Evolutionary conservation across 2,888 invertebrate species (phyloP).

Genomic region (Hyles lineata): DNA sequence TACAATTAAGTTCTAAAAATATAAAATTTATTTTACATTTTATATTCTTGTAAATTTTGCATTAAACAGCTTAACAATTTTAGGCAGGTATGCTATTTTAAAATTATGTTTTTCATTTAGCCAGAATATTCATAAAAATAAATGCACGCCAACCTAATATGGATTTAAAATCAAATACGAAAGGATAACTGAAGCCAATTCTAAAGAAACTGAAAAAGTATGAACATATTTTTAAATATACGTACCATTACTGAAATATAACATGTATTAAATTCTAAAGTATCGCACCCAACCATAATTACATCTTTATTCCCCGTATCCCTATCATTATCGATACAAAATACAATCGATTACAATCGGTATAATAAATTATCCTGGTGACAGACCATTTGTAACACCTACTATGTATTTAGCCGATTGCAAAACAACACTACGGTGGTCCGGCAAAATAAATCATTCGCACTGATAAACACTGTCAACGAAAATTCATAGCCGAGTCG

Average conservation of each 20-base stretch:
- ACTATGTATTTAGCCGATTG: constrained; percentile 21
- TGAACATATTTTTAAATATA: too few species aligned
- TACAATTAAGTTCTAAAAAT: too few species aligned
- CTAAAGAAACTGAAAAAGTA: too few species aligned
- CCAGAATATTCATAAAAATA: too few species aligned
- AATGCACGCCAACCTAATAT: too few species aligned
- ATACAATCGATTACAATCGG: constrained; percentile 24
- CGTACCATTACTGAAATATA: not conserved
- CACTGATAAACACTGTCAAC: constrained; percentile 29
- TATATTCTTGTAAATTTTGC: too few species aligned
- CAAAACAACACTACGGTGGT: constrained; percentile 23
- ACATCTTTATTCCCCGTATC: constrained; percentile 12
- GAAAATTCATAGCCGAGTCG: constrained; percentile 27
- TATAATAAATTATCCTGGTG: constrained; percentile 23
- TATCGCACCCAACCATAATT: not conserved
- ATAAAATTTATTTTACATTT: too few species aligned
- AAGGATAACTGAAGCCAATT: too few species aligned
- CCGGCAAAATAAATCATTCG: constrained; percentile 29
- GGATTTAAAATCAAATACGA: too few species aligned
- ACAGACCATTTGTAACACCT: constrained; percentile 27
- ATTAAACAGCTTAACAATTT: too few species aligned
- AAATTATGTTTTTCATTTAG: too few species aligned
- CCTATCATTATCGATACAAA: constrained; percentile 21
- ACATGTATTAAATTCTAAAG: not conserved
- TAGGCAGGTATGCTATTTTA: too few species aligned